These are phyloP conservation scores for Sebastes trivittatus DNA, from an alignment of 2,797 vertebrate species.

Conservation along the genomic window DNA sequence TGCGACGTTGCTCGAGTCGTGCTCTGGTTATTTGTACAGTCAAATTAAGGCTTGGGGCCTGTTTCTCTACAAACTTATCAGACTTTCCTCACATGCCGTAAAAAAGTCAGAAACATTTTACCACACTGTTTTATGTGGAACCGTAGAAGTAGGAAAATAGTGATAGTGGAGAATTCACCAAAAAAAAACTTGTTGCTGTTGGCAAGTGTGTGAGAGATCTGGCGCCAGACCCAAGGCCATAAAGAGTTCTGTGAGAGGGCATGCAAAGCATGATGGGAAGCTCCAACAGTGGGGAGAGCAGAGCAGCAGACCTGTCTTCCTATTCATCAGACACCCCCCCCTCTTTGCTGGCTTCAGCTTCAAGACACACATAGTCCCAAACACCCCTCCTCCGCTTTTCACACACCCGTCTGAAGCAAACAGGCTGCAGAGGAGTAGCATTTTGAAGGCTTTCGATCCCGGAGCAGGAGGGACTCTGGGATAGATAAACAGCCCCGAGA, in stretches of 20 bases:
- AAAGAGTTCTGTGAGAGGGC: conserved; percentile 70
- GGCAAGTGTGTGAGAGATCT: conserved; percentile 69
- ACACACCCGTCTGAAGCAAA: conserved; percentile 71
- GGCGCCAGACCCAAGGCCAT: conserved; percentile 67
- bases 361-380: conserved; percentile 50
- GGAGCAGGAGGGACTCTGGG: conserved; percentile 47
- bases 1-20: not conserved
- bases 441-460: conserved; percentile 39
- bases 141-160: conserved; percentile 46
- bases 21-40: conserved; percentile 46
- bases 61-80: conserved; percentile 17
- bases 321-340: conserved; percentile 55
- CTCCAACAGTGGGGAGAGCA: conserved; percentile 50
- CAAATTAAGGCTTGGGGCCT: conserved; percentile 42
- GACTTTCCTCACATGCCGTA: conserved; percentile 14
- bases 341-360: conserved; percentile 15
- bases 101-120: conserved; percentile 42
- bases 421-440: conserved; percentile 53
- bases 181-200: conserved; percentile 64
- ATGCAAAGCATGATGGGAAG: conserved; percentile 78
- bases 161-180: conserved; percentile 51
- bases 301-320: conserved; percentile 61
- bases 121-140: conserved; percentile 34
- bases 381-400: conserved; percentile 79
- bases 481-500: conserved; percentile 68